Conservation (phyloP, 2,113 vertebrate genomes). For the Plectropomus leopardus region DNA sequence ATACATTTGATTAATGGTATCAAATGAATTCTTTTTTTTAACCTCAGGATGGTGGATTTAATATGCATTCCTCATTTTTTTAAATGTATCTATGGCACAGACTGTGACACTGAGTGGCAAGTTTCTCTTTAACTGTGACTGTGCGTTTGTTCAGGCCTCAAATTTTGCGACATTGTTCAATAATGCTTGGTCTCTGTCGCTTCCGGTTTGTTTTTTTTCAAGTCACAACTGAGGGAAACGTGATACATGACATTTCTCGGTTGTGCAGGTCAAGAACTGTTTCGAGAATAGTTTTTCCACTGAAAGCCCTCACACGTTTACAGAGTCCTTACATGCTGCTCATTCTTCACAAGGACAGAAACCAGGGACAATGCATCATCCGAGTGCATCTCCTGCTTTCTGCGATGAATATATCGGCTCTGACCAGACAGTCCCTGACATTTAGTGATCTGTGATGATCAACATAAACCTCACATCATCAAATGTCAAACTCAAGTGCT, state of each 20-base stretch:
- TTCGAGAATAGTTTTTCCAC: conserved; percentile 35
- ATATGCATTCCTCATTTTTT: not conserved
- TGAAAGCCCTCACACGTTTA: conserved; percentile 42
- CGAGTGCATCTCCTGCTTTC: conserved; percentile 49
- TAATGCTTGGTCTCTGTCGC: not conserved
- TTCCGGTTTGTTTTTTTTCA: conserved; percentile 7
- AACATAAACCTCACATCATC: conserved; percentile 68
- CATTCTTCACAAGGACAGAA: conserved; percentile 47
- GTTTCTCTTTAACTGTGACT: not conserved
- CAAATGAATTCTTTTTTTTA: too few species aligned
- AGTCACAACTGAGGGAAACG: conserved; percentile 10
- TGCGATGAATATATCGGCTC: conserved; percentile 67
- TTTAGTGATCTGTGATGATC: conserved; percentile 72
- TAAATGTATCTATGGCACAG: not conserved
- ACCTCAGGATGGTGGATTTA: not conserved
- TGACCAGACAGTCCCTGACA: conserved; percentile 65
- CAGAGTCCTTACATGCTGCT: conserved; percentile 47
- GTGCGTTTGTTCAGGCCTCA: conserved; percentile 16
- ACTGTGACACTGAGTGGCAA: not conserved
- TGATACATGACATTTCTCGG: conserved; percentile 55
- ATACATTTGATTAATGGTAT: too few species aligned
- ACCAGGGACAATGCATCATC: conserved; percentile 59
- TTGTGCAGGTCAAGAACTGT: conserved; percentile 39
- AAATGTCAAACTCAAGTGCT: conserved; percentile 62
- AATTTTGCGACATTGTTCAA: conserved; percentile 5